Evolutionary conservation across 2,888 invertebrate species (phyloP).

Genomic region (Diogma glabrata): DNA sequence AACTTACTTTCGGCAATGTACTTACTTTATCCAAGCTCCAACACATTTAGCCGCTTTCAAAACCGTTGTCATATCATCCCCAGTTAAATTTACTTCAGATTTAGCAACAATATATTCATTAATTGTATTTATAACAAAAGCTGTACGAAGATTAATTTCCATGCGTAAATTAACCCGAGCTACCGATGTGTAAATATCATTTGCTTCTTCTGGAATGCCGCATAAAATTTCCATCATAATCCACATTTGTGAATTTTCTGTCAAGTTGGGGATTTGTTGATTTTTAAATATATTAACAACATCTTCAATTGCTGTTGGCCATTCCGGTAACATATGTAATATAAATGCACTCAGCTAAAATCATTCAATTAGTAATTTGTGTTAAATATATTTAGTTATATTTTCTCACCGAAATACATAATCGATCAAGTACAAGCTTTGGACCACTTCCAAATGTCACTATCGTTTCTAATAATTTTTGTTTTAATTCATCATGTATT

Average conservation of each 20-base stretch:
- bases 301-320: slow-evolving; percentile 59
- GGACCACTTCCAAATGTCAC: slow-evolving; percentile 68
- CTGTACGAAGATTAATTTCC: slow-evolving; percentile 31
- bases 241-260: slow-evolving; percentile 47
- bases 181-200: slow-evolving; percentile 33
- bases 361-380: background rate
- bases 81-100: slow-evolving; percentile 29
- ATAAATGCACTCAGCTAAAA: slow-evolving; percentile 74
- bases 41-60: slow-evolving; percentile 44
- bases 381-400: background rate
- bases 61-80: slow-evolving; percentile 40
- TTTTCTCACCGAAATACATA: slow-evolving; percentile 67
- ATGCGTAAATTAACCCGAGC: slow-evolving; percentile 30
- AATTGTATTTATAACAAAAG: slow-evolving; percentile 31
- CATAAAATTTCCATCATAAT: slow-evolving; percentile 72
- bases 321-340: slow-evolving; percentile 47
- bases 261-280: slow-evolving; percentile 45
- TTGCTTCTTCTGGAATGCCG: slow-evolving; percentile 71
- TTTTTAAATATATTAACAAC: slow-evolving; percentile 54
- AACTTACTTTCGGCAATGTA: too few relatives aligned
- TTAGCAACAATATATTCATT: slow-evolving; percentile 31
- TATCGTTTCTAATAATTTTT: slow-evolving; percentile 65
- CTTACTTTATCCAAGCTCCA: slow-evolving; percentile 48
- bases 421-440: slow-evolving; percentile 71
- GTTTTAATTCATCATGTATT: slow-evolving; percentile 63